phyloP scores from a whole-genome alignment of 2,113 vertebrate genomes.

The Trichomycterus rosablanca region DNA sequence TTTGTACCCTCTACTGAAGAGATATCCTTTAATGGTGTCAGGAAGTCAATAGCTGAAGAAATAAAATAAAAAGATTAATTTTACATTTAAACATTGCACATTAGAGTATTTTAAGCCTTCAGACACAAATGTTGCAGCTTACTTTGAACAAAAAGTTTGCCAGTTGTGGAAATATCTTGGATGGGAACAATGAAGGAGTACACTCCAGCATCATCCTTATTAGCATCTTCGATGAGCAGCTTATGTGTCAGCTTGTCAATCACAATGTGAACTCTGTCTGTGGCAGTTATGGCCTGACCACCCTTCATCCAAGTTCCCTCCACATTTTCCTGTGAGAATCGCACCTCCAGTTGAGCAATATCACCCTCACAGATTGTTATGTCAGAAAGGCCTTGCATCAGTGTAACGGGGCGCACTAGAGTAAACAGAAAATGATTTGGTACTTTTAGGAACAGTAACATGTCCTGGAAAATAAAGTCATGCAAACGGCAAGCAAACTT shows the following conservation, averaged over 20 bases:
- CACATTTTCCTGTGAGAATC: constrained; percentile 89
- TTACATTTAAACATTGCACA: background rate
- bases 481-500: too few relatives aligned
- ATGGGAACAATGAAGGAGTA: constrained; percentile 83
- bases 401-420: constrained; percentile 84
- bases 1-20: constrained; percentile 87
- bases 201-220: constrained; percentile 76
- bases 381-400: constrained; percentile 88
- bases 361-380: constrained; percentile 94
- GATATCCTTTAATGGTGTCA: constrained; percentile 81
- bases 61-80: constrained; percentile 18
- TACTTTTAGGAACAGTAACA: too few relatives aligned
- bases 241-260: constrained; percentile 88
- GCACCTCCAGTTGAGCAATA: constrained; percentile 91
- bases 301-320: constrained; percentile 91
- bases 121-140: constrained; percentile 46
- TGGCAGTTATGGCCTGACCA: constrained; percentile 75
- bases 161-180: constrained; percentile 80
- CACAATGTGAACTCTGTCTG: constrained; percentile 82
- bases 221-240: constrained; percentile 89
- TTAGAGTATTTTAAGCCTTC: background rate
- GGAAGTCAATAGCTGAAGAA: constrained; percentile 79
- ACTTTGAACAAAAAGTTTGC: constrained; percentile 83
- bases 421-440: constrained; percentile 33
- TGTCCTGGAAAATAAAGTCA: too few relatives aligned